These are phyloP conservation scores for Clarias gariepinus DNA, from an alignment of 2,113 vertebrate species.

Conservation along the genomic window DNA sequence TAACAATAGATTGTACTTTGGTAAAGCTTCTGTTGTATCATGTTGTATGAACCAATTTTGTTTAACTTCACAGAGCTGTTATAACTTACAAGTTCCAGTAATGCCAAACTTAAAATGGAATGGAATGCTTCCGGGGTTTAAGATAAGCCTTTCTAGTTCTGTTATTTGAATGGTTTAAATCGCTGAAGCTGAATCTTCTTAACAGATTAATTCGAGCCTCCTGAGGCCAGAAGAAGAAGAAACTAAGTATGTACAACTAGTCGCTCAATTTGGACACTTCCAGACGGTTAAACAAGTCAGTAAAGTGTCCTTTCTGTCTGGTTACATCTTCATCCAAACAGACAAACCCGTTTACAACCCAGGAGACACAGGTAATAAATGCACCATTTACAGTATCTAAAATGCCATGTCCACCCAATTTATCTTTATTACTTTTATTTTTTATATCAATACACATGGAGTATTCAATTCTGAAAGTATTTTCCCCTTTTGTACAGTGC, in stretches of 20 bases:
- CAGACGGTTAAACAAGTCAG: slow-evolving; percentile 42
- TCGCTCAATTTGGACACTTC: slow-evolving; percentile 53
- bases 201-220: slow-evolving; percentile 62
- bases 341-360: slow-evolving; percentile 77
- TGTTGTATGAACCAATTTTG: too few relatives aligned
- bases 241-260: slow-evolving; percentile 64
- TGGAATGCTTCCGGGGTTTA: background rate
- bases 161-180: background rate
- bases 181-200: background rate
- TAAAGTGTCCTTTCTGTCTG: slow-evolving; percentile 69
- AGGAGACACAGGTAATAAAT: slow-evolving; percentile 64
- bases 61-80: background rate
- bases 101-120: background rate
- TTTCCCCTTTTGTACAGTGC: slow-evolving; percentile 57
- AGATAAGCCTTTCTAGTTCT: background rate
- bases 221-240: slow-evolving; percentile 55
- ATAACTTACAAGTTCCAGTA: too few relatives aligned
- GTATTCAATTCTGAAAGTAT: background rate
- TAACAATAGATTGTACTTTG: too few relatives aligned
- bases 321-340: slow-evolving; percentile 76
- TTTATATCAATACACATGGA: background rate
- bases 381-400: background rate
- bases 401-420: background rate
- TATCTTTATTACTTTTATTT: background rate
- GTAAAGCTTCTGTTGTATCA: too few relatives aligned